Evolutionary conservation across 2,888 invertebrate genomes (phyloP), one percentile per base, ranked within the genome.

Genomic region (Tetranychus piercei): DNA sequence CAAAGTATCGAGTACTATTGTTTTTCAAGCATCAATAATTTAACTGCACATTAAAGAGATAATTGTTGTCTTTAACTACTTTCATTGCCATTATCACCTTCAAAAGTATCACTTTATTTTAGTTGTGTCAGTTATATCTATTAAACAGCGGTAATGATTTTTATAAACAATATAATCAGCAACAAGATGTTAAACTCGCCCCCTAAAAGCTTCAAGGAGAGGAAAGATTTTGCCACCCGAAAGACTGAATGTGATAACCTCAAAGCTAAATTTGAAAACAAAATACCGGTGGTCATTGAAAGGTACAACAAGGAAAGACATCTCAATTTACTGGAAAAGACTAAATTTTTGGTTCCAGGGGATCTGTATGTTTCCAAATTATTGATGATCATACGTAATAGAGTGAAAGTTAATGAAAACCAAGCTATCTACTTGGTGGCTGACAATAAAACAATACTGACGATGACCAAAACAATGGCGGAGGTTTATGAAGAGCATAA

Each of bases 281-380:
- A 90, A 87, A 86, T 90, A 81, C 90, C 90, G 78, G 90, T 90
- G 84, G 90, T 92, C 80, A 89, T 92, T 67, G 90, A 92, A 82
- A 85, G 89, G 80, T 92, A 88, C 81, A 85, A 87, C 80, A 90
- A 89, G 81, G 93, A 93, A 83, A 87, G 86, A 79, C 86, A 85
- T 78, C 84, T 93, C 76, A 91, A 92, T 11, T 82, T 87, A 18
- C 81, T 92, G 82, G 90, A 91, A 81, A 92, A 92, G 84, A 87
- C 88, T 0, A 92, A 92, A 82, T 92, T 90, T 83, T 83, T 93
- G 80, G 91, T 93, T 18, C 93, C 92, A 1, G 90, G 90, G 85
- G 92, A 92, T 82, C 87, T 92, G 72, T 89, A 91, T 0, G 90
- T 92, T 88, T 91, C 91, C 73, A 92, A 92, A 83, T 90, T 93